Evolutionary conservation across 2,113 vertebrate genomes (phyloP), one percentile per base, ranked within the genome.

Genomic region (Sapajus apella): DNA sequence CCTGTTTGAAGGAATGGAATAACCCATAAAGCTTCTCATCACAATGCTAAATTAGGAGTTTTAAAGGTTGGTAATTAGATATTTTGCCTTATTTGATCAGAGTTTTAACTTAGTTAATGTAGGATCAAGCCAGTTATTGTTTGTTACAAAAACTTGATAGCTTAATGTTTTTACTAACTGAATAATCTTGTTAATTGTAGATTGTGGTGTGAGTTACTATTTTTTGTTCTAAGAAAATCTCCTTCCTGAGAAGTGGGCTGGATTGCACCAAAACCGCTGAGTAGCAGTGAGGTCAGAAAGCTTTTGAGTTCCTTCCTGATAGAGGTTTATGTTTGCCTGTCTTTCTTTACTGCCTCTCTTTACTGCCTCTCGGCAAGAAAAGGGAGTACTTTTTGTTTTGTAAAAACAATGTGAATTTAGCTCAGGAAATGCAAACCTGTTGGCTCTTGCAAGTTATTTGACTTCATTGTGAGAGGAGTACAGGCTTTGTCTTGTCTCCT

Each of bases 321-420:
- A 20, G 47, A 92, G 77, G 55, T 96, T 66, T 88, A 56, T 47
- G 88, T 23, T 52, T 90, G 18, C 91, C 58, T 82, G 56, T 82
- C 87, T 98, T 20, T 95, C 20, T 96, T 96, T 20, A 50, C 55
- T 73, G 86, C 97, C 80, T 85, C 93, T 79, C 75, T 96, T 96
- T 20, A 50, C 55, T 73, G 86, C 97, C 80, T 85, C 93, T 79
- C 75, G 96, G 95, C 92, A 94, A 56, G 94, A 87, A 95, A 96
- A 97, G 75, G 72, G 77, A 94, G 13, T 27, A 12, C 20, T 88
- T 87, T 91, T 93, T 96, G 91, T 91, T 93, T 87, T 72, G 84
- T 75, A 82, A 91, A 94, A 91, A 76, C 40, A 73, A 2, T 56
- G 43, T 83, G 87, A 84, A 84, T 73, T 89, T 73, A 93, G 61